Conservation (phyloP, 2,113 vertebrate species). For the Ceyx melanurus region DNA sequence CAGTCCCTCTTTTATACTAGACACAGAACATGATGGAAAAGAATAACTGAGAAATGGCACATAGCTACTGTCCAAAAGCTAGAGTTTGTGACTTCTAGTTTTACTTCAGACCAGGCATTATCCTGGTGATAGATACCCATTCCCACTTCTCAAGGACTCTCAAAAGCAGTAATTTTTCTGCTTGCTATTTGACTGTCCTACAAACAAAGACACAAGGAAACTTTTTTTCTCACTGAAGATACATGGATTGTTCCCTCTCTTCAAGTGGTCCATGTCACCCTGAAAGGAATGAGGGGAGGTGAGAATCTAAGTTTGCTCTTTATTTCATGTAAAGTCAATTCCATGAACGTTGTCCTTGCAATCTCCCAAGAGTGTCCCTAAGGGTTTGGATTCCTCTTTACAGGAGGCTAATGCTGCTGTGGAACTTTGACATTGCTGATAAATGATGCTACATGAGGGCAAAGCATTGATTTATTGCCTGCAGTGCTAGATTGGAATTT, state of each 20-base stretch:
- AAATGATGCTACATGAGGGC: slow-evolving; percentile 27
- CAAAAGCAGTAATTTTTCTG: neutral
- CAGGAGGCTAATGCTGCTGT: neutral
- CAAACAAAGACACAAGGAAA: neutral
- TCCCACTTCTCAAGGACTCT: neutral
- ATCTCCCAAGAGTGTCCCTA: neutral
- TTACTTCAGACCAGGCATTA: neutral
- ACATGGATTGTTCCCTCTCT: neutral
- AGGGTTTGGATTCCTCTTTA: neutral
- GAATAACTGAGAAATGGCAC: neutral
- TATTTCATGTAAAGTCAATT: neutral
- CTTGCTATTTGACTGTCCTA: neutral
- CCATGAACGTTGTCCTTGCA: slow-evolving; percentile 10
- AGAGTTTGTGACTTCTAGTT: neutral
- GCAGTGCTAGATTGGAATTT: slow-evolving; percentile 16
- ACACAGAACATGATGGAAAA: neutral
- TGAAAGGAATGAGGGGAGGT: neutral
- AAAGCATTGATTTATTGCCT: slow-evolving; percentile 52
- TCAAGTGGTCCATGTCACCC: neutral
- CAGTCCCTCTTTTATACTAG: neutral
- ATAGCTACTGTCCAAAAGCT: neutral
- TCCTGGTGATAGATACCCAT: neutral
- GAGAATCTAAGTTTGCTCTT: neutral
- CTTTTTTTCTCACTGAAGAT: neutral
- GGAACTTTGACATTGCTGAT: slow-evolving; percentile 36